A percentile compares a stretch with the other conserved stretches of the same genome.
phyloP scores from a whole-genome alignment of 2,888 invertebrate species.

The Coronaproctus castanopsis region DNA sequence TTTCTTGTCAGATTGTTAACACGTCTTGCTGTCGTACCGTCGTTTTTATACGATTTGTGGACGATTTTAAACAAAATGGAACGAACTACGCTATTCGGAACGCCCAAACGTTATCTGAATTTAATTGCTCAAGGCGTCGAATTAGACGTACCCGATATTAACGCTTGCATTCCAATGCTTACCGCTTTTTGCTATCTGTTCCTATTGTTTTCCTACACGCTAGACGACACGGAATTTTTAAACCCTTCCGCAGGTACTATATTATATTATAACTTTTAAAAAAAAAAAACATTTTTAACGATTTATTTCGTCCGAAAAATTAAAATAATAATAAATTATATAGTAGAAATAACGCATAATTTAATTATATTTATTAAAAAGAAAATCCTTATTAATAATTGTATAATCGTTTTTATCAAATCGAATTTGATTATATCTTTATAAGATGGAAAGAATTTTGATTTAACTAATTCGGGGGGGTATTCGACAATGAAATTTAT shows the following conservation, averaged over 20 bases:
- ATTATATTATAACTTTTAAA: no score
- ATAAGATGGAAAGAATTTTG: no score
- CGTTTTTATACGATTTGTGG: conserved; percentile 59
- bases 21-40: conserved; percentile 56
- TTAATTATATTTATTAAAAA: no score
- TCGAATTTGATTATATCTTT: no score
- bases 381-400: no score
- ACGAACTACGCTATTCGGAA: conserved; percentile 30
- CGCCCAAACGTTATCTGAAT: conserved; percentile 38
- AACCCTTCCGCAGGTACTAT: conserved; percentile 27
- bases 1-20: conserved; percentile 59
- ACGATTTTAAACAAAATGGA: conserved; percentile 29
- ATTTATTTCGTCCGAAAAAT: no score
- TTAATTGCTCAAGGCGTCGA: conserved; percentile 45
- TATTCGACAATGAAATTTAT: no score
- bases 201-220: conserved; percentile 53
- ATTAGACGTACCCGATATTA: conserved; percentile 37
- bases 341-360: no score
- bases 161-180: conserved; percentile 50
- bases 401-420: no score
- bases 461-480: no score
- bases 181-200: conserved; percentile 70
- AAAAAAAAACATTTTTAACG: no score
- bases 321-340: no score
- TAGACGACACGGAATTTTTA: conserved; percentile 72